Conservation (phyloP, 2,888 invertebrate genomes). For the Trichogramma evanescens region DNA sequence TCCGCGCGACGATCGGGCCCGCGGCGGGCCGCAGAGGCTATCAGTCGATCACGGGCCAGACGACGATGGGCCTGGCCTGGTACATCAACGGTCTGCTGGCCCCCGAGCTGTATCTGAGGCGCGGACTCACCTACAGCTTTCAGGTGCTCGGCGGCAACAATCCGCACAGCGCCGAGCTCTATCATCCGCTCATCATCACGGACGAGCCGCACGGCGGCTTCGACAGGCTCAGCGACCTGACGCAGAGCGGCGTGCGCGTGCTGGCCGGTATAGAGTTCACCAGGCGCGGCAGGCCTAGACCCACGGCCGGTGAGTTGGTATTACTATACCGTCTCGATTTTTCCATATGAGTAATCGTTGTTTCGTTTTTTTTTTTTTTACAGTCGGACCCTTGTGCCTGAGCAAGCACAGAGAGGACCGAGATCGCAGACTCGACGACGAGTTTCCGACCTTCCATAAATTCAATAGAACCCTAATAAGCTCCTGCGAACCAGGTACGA, state of each 20-base stretch:
- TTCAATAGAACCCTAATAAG: conserved; percentile 72
- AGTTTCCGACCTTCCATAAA: conserved; percentile 71
- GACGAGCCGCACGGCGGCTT: conserved; percentile 79
- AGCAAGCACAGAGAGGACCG: conserved; percentile 57
- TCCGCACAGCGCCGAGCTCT: conserved; percentile 75
- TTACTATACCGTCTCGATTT: background rate
- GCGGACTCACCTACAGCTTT: conserved; percentile 80
- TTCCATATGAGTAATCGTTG: background rate
- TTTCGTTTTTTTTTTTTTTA: conserved; percentile 26
- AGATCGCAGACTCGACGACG: conserved; percentile 73
- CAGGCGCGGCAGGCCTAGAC: conserved; percentile 72
- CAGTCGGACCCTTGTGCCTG: conserved; percentile 73
- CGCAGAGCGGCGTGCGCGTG: conserved; percentile 65
- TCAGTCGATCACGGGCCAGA: conserved; percentile 63
- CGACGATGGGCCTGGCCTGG: conserved; percentile 73
- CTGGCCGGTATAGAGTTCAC: conserved; percentile 76
- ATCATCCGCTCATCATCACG: conserved; percentile 86
- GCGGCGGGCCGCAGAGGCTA: conserved; percentile 75
- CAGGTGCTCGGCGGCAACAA: conserved; percentile 78
- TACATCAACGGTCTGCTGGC: conserved; percentile 86
- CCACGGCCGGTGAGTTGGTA: conserved; percentile 57
- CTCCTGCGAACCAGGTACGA: conserved; percentile 57
- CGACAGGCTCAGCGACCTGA: conserved; percentile 64
- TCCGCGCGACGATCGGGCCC: conserved; percentile 76
- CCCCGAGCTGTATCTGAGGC: conserved; percentile 78